phyloP scores from a whole-genome alignment of 2,797 vertebrate species.

The Anguilla marmorata region DNA sequence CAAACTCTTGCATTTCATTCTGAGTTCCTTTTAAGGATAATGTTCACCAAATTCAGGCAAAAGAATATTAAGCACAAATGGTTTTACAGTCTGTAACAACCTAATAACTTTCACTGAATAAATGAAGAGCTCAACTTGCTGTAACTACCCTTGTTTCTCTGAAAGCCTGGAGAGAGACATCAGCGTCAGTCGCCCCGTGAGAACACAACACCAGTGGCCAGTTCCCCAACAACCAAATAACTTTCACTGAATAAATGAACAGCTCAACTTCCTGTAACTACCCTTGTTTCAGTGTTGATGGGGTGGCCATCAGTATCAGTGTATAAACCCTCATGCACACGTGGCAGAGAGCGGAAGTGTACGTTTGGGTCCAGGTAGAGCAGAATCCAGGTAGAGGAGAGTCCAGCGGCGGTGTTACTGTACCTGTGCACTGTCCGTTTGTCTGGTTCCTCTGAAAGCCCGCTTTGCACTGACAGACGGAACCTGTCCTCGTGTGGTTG shows the following conservation, averaged over 20 bases:
- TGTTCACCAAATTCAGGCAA: not conserved
- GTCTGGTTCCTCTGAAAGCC: constrained; percentile 91
- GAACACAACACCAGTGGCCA: no score
- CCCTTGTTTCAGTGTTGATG: constrained; percentile 60
- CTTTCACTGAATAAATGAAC: no score
- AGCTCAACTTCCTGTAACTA: constrained; percentile 54
- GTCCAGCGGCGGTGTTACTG: constrained; percentile 13
- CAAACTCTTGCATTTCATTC: not conserved
- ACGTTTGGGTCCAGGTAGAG: not conserved
- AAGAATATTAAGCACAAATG: no score
- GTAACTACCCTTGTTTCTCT: no score
- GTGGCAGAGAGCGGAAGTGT: not conserved
- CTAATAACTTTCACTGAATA: constrained; percentile 39
- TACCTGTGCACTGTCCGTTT: constrained; percentile 93
- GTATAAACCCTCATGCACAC: not conserved
- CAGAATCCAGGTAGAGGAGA: not conserved
- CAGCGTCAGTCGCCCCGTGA: no score
- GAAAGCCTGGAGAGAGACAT: no score
- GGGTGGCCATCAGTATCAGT: constrained; percentile 40
- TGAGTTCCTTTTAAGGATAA: constrained; percentile 16
- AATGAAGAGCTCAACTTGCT: not conserved
- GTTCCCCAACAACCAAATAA: no score
- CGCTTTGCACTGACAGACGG: constrained; percentile 88
- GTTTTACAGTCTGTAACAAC: constrained; percentile 32
- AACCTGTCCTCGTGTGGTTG: constrained; percentile 86